phyloP scores from a whole-genome alignment of 2,797 vertebrate species.

The Sebastes matsubarae region DNA sequence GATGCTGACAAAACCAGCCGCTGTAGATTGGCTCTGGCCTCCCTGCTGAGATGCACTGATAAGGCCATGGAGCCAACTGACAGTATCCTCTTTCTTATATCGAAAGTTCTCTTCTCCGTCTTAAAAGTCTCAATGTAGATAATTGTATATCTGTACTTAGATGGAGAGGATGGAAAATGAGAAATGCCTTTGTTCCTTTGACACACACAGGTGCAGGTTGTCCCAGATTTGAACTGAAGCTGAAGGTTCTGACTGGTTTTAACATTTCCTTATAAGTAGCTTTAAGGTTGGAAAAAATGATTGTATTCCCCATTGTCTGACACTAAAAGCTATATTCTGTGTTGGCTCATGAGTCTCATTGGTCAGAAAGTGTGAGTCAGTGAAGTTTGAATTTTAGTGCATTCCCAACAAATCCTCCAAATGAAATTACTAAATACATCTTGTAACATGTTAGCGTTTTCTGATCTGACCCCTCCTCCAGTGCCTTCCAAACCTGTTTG shows the following conservation, averaged over 20 bases:
- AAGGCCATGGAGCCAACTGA: slow-evolving; percentile 52
- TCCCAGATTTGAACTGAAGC: neutral
- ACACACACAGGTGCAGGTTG: neutral
- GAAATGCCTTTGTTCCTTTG: neutral
- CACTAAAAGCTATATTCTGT: neutral
- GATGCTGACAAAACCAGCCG: slow-evolving; percentile 49
- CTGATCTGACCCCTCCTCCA: no score
- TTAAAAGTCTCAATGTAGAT: neutral
- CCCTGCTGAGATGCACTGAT: slow-evolving; percentile 63
- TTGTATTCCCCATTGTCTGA: neutral
- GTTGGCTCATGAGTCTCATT: neutral
- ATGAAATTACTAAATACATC: no score
- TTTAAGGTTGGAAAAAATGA: neutral
- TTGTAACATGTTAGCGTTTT: no score
- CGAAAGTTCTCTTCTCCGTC: neutral
- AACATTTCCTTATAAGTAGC: neutral
- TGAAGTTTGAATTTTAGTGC: no score
- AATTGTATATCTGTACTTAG: neutral
- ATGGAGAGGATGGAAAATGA: neutral
- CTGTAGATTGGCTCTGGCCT: slow-evolving; percentile 46
- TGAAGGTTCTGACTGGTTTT: neutral
- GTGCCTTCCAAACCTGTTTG: no score
- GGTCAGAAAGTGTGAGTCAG: no score
- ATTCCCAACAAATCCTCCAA: no score
- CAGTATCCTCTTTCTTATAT: slow-evolving; percentile 22